Conservation (phyloP, 2,797 vertebrate species). For the Pachyuromys duprasi region DNA sequence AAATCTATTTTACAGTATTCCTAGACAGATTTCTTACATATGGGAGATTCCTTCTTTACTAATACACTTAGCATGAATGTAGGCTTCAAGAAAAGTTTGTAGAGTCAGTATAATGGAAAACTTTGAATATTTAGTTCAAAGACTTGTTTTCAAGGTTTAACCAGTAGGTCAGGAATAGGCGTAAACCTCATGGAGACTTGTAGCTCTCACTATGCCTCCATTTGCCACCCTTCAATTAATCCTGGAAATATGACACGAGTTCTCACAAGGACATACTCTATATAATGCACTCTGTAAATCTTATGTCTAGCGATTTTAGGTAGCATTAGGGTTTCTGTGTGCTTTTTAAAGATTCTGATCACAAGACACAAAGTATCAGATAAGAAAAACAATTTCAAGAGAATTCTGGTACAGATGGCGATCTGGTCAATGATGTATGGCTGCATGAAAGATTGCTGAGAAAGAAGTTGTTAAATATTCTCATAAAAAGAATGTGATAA, state of each 20-base stretch:
- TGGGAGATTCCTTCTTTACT: not conserved
- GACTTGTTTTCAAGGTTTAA: not conserved
- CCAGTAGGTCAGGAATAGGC: not conserved
- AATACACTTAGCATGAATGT: not conserved
- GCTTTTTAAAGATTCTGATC: not conserved
- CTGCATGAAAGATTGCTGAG: not conserved
- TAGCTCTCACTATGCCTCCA: not conserved
- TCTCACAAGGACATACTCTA: not conserved
- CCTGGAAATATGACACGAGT: not conserved
- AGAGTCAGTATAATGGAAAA: not conserved
- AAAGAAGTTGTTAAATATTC: not conserved
- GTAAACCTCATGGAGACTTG: not conserved
- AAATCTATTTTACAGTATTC: not conserved
- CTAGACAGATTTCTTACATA: not conserved
- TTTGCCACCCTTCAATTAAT: not conserved
- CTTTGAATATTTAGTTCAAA: not conserved
- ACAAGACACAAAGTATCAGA: not conserved
- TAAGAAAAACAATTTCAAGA: not conserved
- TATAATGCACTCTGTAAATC: not conserved
- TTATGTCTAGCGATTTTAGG: not conserved
- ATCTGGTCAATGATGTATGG: not conserved
- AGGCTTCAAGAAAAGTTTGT: not conserved
- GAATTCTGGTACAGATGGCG: not conserved
- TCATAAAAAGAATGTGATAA: not conserved
- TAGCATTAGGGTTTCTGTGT: not conserved